Percentiles rank a stretch among this genome's conserved stretches.
phyloP scores from a whole-genome alignment of 2,888 invertebrate species.

The Agrotis puta region DNA sequence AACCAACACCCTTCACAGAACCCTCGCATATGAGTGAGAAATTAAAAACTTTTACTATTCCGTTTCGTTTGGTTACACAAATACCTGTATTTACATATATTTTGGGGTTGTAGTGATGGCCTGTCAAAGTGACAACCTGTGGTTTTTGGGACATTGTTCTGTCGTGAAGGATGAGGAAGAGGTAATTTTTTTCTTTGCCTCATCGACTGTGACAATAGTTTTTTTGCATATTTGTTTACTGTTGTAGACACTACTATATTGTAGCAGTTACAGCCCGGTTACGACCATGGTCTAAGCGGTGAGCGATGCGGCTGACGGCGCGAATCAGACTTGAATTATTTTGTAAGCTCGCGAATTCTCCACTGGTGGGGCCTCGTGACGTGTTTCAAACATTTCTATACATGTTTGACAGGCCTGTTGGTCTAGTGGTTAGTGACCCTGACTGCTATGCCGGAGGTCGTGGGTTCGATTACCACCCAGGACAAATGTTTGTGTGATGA shows the following conservation, averaged over 20 bases:
- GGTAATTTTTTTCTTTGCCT: not conserved
- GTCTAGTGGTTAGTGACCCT: too few species aligned
- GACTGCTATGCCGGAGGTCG: too few species aligned
- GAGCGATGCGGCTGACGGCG: too few species aligned
- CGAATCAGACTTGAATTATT: too few species aligned
- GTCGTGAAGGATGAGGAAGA: slow-evolving; percentile 1
- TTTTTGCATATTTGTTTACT: slow-evolving; percentile 5
- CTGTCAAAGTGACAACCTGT: slow-evolving; percentile 17
- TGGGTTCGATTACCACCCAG: too few species aligned
- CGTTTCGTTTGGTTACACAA: slow-evolving; percentile 1
- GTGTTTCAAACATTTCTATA: too few species aligned
- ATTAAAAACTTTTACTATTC: slow-evolving; percentile 20
- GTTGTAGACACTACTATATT: not conserved
- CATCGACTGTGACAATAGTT: slow-evolving; percentile 5
- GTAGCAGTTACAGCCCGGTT: not conserved
- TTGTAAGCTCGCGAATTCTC: too few species aligned
- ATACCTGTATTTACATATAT: slow-evolving; percentile 12
- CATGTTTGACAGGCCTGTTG: too few species aligned
- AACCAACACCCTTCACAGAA: not conserved
- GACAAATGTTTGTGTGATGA: too few species aligned
- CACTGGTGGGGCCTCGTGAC: too few species aligned
- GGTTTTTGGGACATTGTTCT: not conserved
- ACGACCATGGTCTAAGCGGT: too few species aligned
- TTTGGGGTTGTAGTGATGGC: slow-evolving; percentile 26
- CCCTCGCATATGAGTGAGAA: not conserved